Conservation (phyloP, 2,888 invertebrate genomes). For the Cylloceria caligata region DNA sequence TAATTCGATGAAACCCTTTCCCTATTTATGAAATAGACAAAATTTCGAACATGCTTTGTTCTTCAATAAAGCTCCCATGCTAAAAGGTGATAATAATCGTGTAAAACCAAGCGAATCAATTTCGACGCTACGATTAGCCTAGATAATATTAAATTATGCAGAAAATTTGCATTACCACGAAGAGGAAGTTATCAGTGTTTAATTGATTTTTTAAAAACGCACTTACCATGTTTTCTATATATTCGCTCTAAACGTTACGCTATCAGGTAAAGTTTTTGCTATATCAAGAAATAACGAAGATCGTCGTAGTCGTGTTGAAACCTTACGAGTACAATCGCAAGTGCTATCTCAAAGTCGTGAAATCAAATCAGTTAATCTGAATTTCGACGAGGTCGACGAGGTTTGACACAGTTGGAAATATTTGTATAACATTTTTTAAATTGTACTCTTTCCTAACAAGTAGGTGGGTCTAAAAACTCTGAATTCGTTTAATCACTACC, state of each 20-base stretch:
- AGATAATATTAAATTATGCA: neutral
- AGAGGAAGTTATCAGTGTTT: neutral
- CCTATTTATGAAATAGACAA: neutral
- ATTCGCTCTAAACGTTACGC: constrained; percentile 19
- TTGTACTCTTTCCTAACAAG: neutral
- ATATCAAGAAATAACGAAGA: constrained; percentile 2
- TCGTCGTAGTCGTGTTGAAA: constrained; percentile 2
- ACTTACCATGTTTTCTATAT: constrained; percentile 21
- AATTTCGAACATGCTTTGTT: constrained; percentile 13
- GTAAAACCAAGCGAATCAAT: constrained; percentile 10
- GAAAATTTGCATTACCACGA: neutral
- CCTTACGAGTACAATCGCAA: neutral
- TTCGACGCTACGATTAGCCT: constrained; percentile 1
- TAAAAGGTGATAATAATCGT: constrained; percentile 1
- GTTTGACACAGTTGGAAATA: constrained; percentile 3
- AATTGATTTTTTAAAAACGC: neutral
- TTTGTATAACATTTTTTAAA: neutral
- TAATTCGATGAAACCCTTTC: neutral
- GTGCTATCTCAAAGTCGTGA: neutral
- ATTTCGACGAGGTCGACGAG: neutral
- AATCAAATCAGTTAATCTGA: neutral
- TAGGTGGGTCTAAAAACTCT: neutral
- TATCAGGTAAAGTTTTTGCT: neutral
- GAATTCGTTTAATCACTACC: too few relatives aligned
- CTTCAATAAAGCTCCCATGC: constrained; percentile 40